Percentiles rank a stretch among this genome's conserved stretches.
These are phyloP conservation scores for Salvelinus sp. DNA, from an alignment of 2,113 vertebrate species.

Conservation along the genomic window DNA sequence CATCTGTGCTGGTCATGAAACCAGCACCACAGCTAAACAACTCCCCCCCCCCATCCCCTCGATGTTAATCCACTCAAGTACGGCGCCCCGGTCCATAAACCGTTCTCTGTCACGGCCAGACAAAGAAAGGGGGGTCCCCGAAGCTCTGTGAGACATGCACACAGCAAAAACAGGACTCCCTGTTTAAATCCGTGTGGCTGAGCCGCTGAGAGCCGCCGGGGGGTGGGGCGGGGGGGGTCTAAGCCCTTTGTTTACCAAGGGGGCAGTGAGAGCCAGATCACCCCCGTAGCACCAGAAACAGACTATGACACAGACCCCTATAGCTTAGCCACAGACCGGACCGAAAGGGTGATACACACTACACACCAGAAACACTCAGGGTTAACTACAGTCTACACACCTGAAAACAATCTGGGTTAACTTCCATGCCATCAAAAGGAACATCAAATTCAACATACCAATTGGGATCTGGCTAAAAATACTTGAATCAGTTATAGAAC, in stretches of 20 bases:
- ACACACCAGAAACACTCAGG: no score
- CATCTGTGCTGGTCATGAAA: slow-evolving; percentile 56
- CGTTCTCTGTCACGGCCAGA: slow-evolving; percentile 59
- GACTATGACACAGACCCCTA: slow-evolving; percentile 3
- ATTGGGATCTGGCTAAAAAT: no score
- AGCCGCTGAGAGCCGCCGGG: slow-evolving; percentile 24
- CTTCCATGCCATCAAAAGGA: no score
- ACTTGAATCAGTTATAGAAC: no score
- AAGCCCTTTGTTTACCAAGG: slow-evolving; percentile 67
- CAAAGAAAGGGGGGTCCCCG: slow-evolving; percentile 42
- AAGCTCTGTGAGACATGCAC: slow-evolving; percentile 35
- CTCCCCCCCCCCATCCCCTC: slow-evolving; percentile 28
- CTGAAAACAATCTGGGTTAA: no score
- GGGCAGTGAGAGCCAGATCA: slow-evolving; percentile 45
- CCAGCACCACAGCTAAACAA: slow-evolving; percentile 67
- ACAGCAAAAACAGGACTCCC: background rate
- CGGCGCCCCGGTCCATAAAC: slow-evolving; percentile 55
- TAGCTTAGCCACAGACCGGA: no score
- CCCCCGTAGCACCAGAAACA: slow-evolving; percentile 25
- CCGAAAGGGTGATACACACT: no score
- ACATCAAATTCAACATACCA: no score
- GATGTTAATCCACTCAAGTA: slow-evolving; percentile 66
- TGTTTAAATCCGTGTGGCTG: no score
- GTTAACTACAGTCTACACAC: no score
- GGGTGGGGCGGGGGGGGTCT: slow-evolving; percentile 6